phyloP scores from a whole-genome alignment of 2,797 vertebrate genomes.

The Craterocephalus amniculus region DNA sequence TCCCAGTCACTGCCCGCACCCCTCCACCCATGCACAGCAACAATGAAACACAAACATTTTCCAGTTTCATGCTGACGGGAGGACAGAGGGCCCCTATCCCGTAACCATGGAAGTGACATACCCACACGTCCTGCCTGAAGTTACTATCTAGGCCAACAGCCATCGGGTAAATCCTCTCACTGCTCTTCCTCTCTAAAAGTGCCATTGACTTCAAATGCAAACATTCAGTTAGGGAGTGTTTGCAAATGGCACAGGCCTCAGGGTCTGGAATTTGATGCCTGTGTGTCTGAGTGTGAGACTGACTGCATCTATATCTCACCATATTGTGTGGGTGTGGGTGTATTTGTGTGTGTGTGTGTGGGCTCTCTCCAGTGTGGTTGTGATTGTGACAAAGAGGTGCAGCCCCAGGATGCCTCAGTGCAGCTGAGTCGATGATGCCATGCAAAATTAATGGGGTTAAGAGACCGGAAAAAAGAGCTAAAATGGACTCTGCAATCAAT shows the following conservation, averaged over 20 bases:
- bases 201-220: slow-evolving; percentile 60
- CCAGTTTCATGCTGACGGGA: slow-evolving; percentile 85
- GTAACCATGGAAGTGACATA: slow-evolving; percentile 85
- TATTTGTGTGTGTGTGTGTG: slow-evolving; percentile 19
- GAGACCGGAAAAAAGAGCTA: slow-evolving; percentile 57
- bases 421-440: slow-evolving; percentile 66
- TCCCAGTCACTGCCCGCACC: slow-evolving; percentile 56
- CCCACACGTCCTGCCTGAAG: slow-evolving; percentile 85
- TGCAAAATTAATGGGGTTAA: slow-evolving; percentile 72
- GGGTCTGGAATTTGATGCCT: slow-evolving; percentile 43
- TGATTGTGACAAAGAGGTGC: slow-evolving; percentile 29
- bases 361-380: slow-evolving; percentile 11
- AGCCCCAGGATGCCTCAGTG: slow-evolving; percentile 45
- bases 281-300: slow-evolving; percentile 24
- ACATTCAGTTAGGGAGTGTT: slow-evolving; percentile 62
- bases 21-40: slow-evolving; percentile 60
- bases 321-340: slow-evolving; percentile 17
- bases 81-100: slow-evolving; percentile 81
- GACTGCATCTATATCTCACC: slow-evolving; percentile 16
- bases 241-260: slow-evolving; percentile 56
- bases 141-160: slow-evolving; percentile 82
- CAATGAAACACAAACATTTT: slow-evolving; percentile 76
- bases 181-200: slow-evolving; percentile 69
- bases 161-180: slow-evolving; percentile 81
- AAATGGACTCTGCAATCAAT: slow-evolving; percentile 63